A percentile compares a stretch with the other conserved stretches of the same genome.
Evolutionary conservation across 2,113 vertebrate species (phyloP).

Genomic region (Phalacrocorax pelagicus): DNA sequence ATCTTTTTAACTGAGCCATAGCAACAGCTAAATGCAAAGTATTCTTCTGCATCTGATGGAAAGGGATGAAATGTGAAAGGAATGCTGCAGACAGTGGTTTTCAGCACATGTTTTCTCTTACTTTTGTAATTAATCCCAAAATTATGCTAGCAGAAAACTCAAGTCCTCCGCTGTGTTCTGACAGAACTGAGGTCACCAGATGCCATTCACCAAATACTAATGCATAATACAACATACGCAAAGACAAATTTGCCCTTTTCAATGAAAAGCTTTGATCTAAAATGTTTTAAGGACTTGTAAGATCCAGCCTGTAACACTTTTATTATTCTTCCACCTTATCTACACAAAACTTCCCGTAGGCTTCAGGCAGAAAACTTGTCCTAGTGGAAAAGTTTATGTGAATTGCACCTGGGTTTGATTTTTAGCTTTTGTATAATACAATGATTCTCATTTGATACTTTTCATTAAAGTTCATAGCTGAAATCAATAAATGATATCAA

Average conservation of each 20-base stretch:
- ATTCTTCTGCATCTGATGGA: not conserved
- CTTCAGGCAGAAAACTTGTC: not conserved
- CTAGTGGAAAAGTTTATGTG: not conserved
- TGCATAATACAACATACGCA: not conserved
- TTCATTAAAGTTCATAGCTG: not conserved
- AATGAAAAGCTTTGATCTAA: not conserved
- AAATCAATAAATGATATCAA: not conserved
- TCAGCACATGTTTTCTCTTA: not conserved
- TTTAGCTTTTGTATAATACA: not conserved
- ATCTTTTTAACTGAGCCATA: not conserved
- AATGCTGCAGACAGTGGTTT: not conserved
- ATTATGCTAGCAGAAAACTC: not conserved
- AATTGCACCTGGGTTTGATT: not conserved
- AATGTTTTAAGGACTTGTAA: not conserved
- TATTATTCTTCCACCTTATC: not conserved
- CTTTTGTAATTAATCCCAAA: not conserved
- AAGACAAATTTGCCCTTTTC: not conserved
- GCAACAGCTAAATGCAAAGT: not conserved
- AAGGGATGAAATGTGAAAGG: not conserved
- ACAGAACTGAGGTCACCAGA: not conserved
- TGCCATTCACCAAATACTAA: not conserved
- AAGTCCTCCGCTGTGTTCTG: not conserved
- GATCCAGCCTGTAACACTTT: not conserved
- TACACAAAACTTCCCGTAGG: not conserved
- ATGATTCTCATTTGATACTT: not conserved